Conservation (phyloP, 64 coral and sea anemone genomes). For the Actinia tenebrosa region DNA sequence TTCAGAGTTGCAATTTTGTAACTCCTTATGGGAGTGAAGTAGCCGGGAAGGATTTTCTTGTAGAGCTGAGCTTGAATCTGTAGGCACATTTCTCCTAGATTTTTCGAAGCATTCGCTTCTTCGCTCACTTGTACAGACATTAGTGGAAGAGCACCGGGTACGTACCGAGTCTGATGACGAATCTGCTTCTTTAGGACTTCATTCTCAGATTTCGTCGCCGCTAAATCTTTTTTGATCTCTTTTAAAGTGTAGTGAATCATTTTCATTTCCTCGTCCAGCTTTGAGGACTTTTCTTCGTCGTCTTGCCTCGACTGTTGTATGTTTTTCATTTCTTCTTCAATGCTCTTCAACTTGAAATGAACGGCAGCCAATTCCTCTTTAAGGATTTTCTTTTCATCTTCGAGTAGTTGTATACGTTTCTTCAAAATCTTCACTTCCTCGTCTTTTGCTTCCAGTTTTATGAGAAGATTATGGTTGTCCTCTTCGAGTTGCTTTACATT, state of each 20-base stretch:
- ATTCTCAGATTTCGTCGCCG: too few relatives aligned
- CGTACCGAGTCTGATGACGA: too few relatives aligned
- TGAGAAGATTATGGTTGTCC: conserved; percentile 23
- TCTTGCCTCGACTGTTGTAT: too few relatives aligned
- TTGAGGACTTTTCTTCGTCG: too few relatives aligned
- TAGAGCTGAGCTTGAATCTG: conserved; percentile 43
- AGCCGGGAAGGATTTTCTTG: conserved; percentile 29
- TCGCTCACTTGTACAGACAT: neutral
- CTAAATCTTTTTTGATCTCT: too few relatives aligned
- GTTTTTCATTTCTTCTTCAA: too few relatives aligned
- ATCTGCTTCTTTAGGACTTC: too few relatives aligned
- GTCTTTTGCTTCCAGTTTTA: conserved; percentile 12
- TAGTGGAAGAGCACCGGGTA: neutral
- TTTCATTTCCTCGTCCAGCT: too few relatives aligned
- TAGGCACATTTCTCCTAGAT: conserved; percentile 29
- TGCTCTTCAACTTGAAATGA: too few relatives aligned
- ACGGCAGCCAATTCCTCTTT: neutral
- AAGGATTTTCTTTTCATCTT: conserved; percentile 12
- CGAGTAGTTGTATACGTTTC: too few relatives aligned
- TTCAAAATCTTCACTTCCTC: conserved; percentile 3
- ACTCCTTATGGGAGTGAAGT: conserved; percentile 21
- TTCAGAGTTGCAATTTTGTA: conserved; percentile 39
- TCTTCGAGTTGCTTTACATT: conserved; percentile 2
- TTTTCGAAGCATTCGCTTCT: neutral
- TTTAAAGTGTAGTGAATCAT: too few relatives aligned